Conservation (phyloP, 64 coral and sea anemone species). For the Cladopsammia gracilis region DNA sequence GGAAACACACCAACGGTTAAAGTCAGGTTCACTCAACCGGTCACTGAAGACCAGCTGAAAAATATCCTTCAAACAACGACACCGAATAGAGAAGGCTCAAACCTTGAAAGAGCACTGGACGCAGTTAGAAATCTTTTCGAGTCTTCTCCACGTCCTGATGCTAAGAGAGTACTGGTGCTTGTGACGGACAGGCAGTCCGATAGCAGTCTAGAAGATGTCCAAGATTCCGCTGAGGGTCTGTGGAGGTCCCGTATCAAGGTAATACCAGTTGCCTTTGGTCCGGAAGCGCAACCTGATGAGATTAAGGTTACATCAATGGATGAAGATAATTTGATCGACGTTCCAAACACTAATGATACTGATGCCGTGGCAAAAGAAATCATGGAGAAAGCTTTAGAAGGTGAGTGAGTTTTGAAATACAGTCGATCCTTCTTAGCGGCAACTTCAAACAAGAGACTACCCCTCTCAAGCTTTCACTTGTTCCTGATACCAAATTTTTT, state of each 20-base stretch:
- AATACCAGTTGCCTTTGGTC: constrained; percentile 79
- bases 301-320: constrained; percentile 63
- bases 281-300: constrained; percentile 62
- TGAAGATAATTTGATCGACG: constrained; percentile 78
- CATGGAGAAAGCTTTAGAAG: constrained; percentile 73
- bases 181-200: constrained; percentile 74
- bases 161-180: constrained; percentile 78
- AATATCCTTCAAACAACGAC: not conserved
- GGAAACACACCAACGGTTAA: constrained; percentile 47
- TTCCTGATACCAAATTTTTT: too few relatives aligned
- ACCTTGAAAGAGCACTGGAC: constrained; percentile 61
- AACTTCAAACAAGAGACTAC: too few relatives aligned
- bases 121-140: constrained; percentile 63
- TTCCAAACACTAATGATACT: constrained; percentile 39
- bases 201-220: constrained; percentile 38
- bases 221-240: constrained; percentile 38
- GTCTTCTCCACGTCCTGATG: constrained; percentile 46
- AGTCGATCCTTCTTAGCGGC: not conserved
- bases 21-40: constrained; percentile 68
- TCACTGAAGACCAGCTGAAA: not conserved
- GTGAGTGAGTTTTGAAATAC: constrained; percentile 9
- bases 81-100: constrained; percentile 10
- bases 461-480: too few relatives aligned
- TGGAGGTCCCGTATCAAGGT: constrained; percentile 68
- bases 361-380: constrained; percentile 68